Base-by-base conservation (phyloP, 2,797 vertebrate genomes). In the Hybognathus amarus region DNA sequence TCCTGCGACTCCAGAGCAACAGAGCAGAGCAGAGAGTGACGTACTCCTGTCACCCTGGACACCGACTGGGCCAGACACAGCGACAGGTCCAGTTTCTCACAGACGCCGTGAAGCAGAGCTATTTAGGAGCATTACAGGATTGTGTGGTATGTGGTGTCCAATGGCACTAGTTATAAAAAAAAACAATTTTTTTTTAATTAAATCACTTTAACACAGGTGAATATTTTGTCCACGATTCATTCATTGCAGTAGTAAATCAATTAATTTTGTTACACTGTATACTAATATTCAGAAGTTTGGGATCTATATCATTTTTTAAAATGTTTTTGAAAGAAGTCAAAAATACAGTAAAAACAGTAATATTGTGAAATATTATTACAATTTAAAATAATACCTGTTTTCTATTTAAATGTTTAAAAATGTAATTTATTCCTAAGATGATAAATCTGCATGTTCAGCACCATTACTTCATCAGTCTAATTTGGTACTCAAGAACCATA, bases 1-100 rank as follows among this genome's bases (percentile, higher is more conserved):
- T 97, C 83, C 91, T 98, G 70, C 93, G 94, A 87, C 92, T 98
- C 80, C 96, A 96, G 87, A 98, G 97, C 84, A 86, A 5, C 67
- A 87, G 86, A 0, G 96, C 94, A 4, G 45, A 90, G 1, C 97
- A 97, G 92, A 93, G 90, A 77, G 74, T 97, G 82, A 96, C 94
- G 0, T 96, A 95, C 92, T 93, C 95, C 56, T 98, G 97, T 90
- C 91, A 92, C 24, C 92, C 95, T 0, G 93, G 94, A 79, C 88
- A 93, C 63, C 74, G 74, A 68, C 91, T 93, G 70, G 86, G 91
- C 13, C 91, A 83, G 27, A 79, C 20, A 0, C 68, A 87, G 33
- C 91, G 91, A 69, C 94, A 95, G 13, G 89, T 96, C 90, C 96
- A 90, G 78, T 97, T 97, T 88, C 95, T 97, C 80, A 87, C 95